phyloP scores from a whole-genome alignment of 2,797 vertebrate genomes.

The Schizopygopsis malacanthus region DNA sequence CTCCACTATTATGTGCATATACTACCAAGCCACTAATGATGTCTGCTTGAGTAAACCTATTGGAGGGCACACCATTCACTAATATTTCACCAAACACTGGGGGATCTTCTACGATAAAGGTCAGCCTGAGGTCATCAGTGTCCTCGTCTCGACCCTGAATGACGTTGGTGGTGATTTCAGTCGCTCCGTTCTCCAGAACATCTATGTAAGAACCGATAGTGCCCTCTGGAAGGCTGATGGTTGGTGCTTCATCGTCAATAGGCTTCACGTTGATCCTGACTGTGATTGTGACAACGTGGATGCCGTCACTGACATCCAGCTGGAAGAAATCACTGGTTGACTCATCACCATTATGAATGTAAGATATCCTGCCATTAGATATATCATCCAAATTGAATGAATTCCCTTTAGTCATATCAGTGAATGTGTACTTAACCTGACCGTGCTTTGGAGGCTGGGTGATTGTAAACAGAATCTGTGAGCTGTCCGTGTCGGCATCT shows the following conservation, averaged over 20 bases:
- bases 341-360: slow-evolving; percentile 86
- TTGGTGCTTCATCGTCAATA: slow-evolving; percentile 84
- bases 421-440: slow-evolving; percentile 80
- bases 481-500: slow-evolving; percentile 87
- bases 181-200: slow-evolving; percentile 89
- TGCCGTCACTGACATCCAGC: slow-evolving; percentile 90
- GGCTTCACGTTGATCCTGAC: slow-evolving; percentile 86
- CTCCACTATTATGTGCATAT: slow-evolving; percentile 89
- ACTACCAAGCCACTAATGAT: slow-evolving; percentile 90
- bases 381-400: slow-evolving; percentile 87
- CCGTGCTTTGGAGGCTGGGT: slow-evolving; percentile 87
- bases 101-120: slow-evolving; percentile 88
- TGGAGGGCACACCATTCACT: slow-evolving; percentile 82
- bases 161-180: slow-evolving; percentile 89
- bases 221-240: slow-evolving; percentile 82
- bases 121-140: slow-evolving; percentile 90
- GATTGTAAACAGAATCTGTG: slow-evolving; percentile 86
- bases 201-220: slow-evolving; percentile 92
- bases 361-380: slow-evolving; percentile 82
- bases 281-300: slow-evolving; percentile 91
- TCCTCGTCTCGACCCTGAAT: slow-evolving; percentile 89
- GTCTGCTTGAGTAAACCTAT: slow-evolving; percentile 90
- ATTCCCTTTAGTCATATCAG: slow-evolving; percentile 80
- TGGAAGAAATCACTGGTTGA: slow-evolving; percentile 83
- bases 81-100: slow-evolving; percentile 87